Evolutionary conservation across 2,797 vertebrate species (phyloP).

Genomic region (Ispidina picta): DNA sequence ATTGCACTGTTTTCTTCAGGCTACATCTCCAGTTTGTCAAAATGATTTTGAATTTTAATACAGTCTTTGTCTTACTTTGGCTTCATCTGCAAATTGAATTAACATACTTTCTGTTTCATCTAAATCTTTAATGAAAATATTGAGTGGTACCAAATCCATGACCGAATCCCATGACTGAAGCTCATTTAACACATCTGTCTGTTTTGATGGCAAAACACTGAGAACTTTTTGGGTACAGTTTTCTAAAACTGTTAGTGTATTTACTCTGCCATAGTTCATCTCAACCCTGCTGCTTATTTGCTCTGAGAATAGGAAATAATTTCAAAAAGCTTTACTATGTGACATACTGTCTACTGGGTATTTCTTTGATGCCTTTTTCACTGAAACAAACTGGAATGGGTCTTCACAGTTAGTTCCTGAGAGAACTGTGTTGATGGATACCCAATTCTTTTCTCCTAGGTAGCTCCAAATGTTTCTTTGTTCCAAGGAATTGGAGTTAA

Average conservation of each 20-base stretch:
- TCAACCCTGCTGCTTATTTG: neutral
- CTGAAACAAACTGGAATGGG: neutral
- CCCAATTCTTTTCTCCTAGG: neutral
- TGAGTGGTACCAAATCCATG: neutral
- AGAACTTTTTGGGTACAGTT: neutral
- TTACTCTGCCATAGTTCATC: neutral
- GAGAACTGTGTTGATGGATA: conserved; percentile 1
- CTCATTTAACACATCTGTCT: neutral
- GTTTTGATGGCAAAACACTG: neutral
- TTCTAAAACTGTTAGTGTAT: neutral
- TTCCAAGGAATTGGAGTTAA: conserved; percentile 9
- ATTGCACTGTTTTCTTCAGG: neutral
- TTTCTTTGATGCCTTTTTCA: neutral
- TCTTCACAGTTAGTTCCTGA: neutral
- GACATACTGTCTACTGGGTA: neutral
- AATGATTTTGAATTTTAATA: conserved; percentile 28
- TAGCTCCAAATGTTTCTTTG: conserved; percentile 19
- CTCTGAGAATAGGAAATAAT: neutral
- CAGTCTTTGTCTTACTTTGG: neutral
- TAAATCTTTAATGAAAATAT: conserved; percentile 38
- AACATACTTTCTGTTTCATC: neutral
- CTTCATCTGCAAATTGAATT: conserved; percentile 24
- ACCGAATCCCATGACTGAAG: neutral
- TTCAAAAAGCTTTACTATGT: neutral
- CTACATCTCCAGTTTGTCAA: neutral